phyloP scores from a whole-genome alignment of 2,888 invertebrate species.

The Melanostoma scalare region DNA sequence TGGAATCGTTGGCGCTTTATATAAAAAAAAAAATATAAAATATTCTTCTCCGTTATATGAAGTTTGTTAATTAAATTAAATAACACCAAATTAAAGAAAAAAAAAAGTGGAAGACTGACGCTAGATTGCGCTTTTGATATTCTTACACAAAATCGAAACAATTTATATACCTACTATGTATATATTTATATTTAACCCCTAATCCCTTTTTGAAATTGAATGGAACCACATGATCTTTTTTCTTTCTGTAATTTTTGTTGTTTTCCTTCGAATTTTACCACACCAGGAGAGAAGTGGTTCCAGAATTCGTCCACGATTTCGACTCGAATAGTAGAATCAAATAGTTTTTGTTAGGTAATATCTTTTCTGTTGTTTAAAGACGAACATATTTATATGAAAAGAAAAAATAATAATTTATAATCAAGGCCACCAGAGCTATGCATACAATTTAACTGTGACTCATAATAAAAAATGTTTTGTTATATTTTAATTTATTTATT shows the following conservation, averaged over 20 bases:
- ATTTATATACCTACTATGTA: not conserved
- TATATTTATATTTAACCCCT: not conserved
- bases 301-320: not conserved
- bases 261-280: not conserved
- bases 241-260: not conserved
- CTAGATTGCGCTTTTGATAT: conserved; percentile 69
- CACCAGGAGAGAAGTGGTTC: conserved; percentile 2
- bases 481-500: conserved; percentile 73
- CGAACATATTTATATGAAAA: conserved; percentile 22
- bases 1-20: not conserved
- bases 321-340: not conserved
- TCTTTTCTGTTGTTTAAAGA: conserved; percentile 55
- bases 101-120: conserved; percentile 70
- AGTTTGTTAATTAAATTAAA: conserved; percentile 32
- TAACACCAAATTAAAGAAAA: conserved; percentile 68
- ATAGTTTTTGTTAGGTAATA: conserved; percentile 10
- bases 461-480: conserved; percentile 67
- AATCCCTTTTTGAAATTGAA: conserved; percentile 48
- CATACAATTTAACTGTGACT: conserved; percentile 71
- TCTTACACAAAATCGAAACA: conserved; percentile 51
- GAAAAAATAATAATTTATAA: conserved; percentile 15
- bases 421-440: conserved; percentile 65
- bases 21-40: not conserved
- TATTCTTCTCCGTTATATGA: conserved; percentile 14
- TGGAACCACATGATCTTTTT: conserved; percentile 24